These are phyloP conservation scores for Erebia aethiops DNA, from an alignment of 2,888 invertebrate species.

Conservation along the genomic window DNA sequence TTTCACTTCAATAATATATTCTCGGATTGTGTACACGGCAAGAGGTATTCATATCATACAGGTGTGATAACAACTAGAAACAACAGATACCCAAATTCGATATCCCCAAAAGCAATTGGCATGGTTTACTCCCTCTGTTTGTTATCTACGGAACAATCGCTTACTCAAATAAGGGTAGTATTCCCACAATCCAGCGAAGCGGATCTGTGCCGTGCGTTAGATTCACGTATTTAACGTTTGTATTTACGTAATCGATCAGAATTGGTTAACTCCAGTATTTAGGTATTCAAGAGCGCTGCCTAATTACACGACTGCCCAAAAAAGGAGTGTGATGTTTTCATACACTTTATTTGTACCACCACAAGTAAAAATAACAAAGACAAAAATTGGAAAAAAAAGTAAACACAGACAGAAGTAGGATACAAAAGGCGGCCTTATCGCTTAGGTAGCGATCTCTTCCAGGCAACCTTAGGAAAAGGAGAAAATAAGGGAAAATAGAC, in stretches of 20 bases:
- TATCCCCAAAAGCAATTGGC: conserved; percentile 12
- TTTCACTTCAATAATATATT: background rate
- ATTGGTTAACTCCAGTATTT: background rate
- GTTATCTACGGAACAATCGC: conserved; percentile 11
- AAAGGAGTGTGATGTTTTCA: too few species aligned
- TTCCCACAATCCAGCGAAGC: background rate
- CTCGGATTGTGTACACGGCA: background rate
- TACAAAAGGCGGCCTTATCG: too few species aligned
- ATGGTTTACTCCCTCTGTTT: conserved; percentile 7
- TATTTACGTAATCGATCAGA: background rate
- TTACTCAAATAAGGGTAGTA: background rate
- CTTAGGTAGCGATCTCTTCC: too few species aligned
- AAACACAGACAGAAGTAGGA: too few species aligned
- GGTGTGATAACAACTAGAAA: conserved; percentile 28
- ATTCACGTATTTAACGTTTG: background rate
- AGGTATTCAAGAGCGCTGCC: background rate
- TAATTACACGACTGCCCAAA: background rate
- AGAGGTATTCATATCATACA: background rate
- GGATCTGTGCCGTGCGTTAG: background rate
- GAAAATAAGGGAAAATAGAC: too few species aligned
- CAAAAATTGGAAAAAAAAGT: too few species aligned
- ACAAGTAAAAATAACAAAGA: too few species aligned
- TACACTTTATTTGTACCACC: too few species aligned
- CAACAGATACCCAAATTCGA: conserved; percentile 48
- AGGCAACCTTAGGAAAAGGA: too few species aligned